These are phyloP conservation scores for Heteractis magnifica DNA, from an alignment of 92 coral and sea anemone species.

Conservation along the genomic window DNA sequence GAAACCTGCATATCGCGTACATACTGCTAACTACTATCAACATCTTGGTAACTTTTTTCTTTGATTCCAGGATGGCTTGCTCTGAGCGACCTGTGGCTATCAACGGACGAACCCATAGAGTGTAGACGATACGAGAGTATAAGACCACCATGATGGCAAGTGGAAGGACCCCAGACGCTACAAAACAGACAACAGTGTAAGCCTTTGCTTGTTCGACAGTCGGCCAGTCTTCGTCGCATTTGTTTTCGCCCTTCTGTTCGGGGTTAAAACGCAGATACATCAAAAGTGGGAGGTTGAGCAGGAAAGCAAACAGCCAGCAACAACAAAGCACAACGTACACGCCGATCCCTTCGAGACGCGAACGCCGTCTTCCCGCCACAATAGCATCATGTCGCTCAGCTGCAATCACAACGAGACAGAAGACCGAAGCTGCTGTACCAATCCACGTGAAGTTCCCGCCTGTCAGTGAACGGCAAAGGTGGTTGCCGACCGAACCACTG, in stretches of 20 bases:
- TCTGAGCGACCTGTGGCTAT: conserved; percentile 41
- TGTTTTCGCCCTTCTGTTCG: background rate
- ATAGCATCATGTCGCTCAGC: conserved; percentile 32
- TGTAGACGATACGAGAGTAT: conserved; percentile 39
- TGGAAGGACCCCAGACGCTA: conserved; percentile 43
- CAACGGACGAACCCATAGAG: conserved; percentile 47
- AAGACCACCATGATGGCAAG: conserved; percentile 34
- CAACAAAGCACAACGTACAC: background rate
- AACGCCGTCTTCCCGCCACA: conserved; percentile 5
- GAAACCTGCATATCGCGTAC: conserved; percentile 50
- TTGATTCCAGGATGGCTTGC: conserved; percentile 30
- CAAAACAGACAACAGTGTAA: conserved; percentile 47
- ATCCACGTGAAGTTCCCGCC: conserved; percentile 39
- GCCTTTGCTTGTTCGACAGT: conserved; percentile 18
- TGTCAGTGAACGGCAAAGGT: conserved; percentile 24
- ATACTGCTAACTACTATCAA: conserved; percentile 41
- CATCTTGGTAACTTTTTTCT: conserved; percentile 59
- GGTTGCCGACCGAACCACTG: conserved; percentile 10
- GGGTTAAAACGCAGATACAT: conserved; percentile 1
- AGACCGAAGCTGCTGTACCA: conserved; percentile 35
- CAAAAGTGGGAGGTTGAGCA: conserved; percentile 27
- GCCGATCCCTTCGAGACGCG: conserved; percentile 8
- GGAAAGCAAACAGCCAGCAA: conserved; percentile 29
- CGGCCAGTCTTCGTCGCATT: conserved; percentile 34
- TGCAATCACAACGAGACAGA: conserved; percentile 32